phyloP scores from a whole-genome alignment of 2,888 invertebrate species.

The Eurytoma californica region DNA sequence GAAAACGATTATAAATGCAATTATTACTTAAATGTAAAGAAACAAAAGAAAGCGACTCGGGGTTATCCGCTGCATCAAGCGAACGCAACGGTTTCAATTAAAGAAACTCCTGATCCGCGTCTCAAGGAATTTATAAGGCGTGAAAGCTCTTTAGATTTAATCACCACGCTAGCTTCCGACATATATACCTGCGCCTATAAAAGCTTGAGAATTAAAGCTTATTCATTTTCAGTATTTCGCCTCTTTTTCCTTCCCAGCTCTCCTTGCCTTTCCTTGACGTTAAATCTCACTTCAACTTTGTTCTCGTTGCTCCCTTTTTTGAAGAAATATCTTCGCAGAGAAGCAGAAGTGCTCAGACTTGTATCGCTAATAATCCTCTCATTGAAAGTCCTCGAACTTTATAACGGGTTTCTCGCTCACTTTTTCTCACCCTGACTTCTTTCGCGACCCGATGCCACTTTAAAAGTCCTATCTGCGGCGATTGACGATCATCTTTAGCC shows the following conservation, averaged over 20 bases:
- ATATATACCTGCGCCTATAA: not conserved
- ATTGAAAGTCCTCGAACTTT: conserved; percentile 25
- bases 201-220: not conserved
- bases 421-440: not conserved
- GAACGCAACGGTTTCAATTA: too few species aligned
- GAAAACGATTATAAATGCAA: too few species aligned
- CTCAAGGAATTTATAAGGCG: not conserved
- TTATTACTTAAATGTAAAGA: too few species aligned
- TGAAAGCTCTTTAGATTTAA: conserved; percentile 1
- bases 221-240: not conserved
- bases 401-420: not conserved
- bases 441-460: conserved; percentile 11
- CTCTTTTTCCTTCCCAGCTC: not conserved
- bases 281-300: not conserved
- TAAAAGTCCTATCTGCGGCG: conserved; percentile 32
- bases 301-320: too few species aligned
- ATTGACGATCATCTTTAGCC: conserved; percentile 19
- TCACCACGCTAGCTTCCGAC: not conserved
- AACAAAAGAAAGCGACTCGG: too few species aligned
- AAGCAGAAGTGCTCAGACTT: conserved; percentile 23
- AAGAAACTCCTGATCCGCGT: not conserved
- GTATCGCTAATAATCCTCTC: conserved; percentile 44
- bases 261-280: not conserved
- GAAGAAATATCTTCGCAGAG: not conserved
- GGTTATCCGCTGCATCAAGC: too few species aligned